Base-by-base conservation (phyloP, 2,888 invertebrate species). In the Rhamnusium bicolor region DNA sequence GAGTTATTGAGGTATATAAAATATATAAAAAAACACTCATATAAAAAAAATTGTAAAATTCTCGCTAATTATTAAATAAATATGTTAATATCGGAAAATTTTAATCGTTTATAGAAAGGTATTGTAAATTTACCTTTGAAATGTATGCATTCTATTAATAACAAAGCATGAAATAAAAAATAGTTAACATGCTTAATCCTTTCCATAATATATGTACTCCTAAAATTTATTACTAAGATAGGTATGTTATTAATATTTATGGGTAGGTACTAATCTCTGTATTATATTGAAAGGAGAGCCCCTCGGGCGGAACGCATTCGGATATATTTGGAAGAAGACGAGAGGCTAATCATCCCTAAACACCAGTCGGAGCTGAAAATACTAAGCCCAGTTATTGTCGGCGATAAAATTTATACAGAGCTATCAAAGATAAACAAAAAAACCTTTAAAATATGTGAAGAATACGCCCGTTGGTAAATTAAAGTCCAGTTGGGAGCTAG, bases 271-370 rank as follows among this genome's bases (percentile, higher is more conserved):
- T 65, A 65, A 65, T 67, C 51, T 70, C 14, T 63, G 27, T 46
- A 46, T 67, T 67, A 14, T 67, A 67, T 67, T 56, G 67, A 54
- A 71, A 71, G 70, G 73, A 56, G 60, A 18, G 29, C 63, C 58
- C 27, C 53, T 53, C 40, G 46, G 49, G 32, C 49, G 10, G 71
- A 71, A 18, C 73, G 71, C 12, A 69, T 77, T n/a, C 71, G 79
- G 67, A 70, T 80, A 65, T 74, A 73, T 53, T 61, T 80, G 32
- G 79, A 79, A 16, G 74, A 76, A 16, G 72, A 76, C 68, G 80
- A 81, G 62, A 69, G 68, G 51, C 66, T 79, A 51, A 54, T 79
- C 65, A 66, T 81, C 21, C 79, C 81, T 24, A 76, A 77, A 56
- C 46, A 21, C 67, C 63, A 70, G 60, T 40, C 66, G 21, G 60